A percentile compares a stretch with the other conserved stretches of the same genome.
Conservation (phyloP, 2,797 vertebrate genomes). For the Alectoris magna region DNA sequence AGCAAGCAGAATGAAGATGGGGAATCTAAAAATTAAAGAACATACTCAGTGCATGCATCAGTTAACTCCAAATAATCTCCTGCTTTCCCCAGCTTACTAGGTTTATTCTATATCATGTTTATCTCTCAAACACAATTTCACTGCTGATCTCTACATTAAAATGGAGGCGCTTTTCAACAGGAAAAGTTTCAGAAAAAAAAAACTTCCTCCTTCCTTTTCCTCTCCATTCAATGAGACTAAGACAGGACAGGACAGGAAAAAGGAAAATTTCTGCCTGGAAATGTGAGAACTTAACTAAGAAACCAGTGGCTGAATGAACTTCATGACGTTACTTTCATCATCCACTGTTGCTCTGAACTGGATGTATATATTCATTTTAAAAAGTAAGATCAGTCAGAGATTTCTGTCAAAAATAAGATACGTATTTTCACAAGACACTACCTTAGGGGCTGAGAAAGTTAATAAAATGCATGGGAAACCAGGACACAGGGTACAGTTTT, state of each 20-base stretch:
- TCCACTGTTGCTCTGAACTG: neutral
- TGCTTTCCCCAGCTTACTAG: neutral
- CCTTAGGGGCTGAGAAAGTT: neutral
- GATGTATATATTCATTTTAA: neutral
- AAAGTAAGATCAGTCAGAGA: neutral
- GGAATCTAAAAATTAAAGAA: neutral
- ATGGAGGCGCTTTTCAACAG: neutral
- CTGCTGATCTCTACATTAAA: neutral
- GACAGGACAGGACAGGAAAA: neutral
- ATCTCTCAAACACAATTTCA: neutral
- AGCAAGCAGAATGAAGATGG: neutral
- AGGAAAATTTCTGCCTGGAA: neutral
- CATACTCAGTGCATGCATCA: neutral
- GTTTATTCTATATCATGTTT: neutral
- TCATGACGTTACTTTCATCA: neutral
- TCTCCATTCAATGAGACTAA: neutral
- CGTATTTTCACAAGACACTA: neutral
- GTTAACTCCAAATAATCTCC: neutral
- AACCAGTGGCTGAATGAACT: neutral
- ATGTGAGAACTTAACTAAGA: neutral
- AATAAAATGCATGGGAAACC: neutral
- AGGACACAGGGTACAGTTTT: neutral
- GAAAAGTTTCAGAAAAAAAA: neutral
- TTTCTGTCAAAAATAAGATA: neutral
- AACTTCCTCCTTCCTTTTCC: neutral